These are phyloP conservation scores for Lasioglossum oenotherae DNA, from an alignment of 2,888 invertebrate genomes.

Conservation along the genomic window DNA sequence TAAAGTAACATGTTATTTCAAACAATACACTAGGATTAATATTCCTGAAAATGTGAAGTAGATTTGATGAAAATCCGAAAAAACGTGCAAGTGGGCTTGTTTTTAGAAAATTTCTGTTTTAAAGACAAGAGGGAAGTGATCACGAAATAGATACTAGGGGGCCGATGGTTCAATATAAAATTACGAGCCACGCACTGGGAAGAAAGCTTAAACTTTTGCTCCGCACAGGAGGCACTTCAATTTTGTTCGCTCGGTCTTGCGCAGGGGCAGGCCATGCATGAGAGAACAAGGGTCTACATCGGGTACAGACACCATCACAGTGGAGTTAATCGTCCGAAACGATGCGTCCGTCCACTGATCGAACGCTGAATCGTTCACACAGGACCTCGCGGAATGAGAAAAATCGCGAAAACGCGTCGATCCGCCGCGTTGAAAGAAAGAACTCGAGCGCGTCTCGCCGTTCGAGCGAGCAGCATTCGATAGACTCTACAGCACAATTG, in stretches of 20 bases:
- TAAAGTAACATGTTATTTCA: no score
- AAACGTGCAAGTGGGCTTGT: neutral
- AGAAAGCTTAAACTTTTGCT: neutral
- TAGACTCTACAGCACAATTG: neutral
- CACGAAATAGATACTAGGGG: neutral
- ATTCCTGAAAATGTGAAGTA: neutral
- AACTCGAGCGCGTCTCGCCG: neutral
- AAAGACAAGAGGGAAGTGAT: no score
- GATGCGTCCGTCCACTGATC: conserved; percentile 7
- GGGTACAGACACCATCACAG: conserved; percentile 1
- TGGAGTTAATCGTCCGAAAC: conserved; percentile 10
- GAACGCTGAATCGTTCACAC: conserved; percentile 2
- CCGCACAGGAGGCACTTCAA: neutral
- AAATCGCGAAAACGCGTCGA: neutral
- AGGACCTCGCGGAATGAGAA: neutral
- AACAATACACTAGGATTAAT: no score
- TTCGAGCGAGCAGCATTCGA: neutral
- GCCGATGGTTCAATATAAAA: neutral
- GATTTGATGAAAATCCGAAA: neutral
- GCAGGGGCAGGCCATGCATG: conserved; percentile 9
- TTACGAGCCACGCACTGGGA: neutral
- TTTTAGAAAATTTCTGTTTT: neutral
- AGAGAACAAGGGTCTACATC: neutral
- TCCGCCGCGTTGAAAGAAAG: neutral
- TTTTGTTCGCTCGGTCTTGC: neutral